phyloP scores from a whole-genome alignment of 2,113 vertebrate species.

The Hippolais icterina region DNA sequence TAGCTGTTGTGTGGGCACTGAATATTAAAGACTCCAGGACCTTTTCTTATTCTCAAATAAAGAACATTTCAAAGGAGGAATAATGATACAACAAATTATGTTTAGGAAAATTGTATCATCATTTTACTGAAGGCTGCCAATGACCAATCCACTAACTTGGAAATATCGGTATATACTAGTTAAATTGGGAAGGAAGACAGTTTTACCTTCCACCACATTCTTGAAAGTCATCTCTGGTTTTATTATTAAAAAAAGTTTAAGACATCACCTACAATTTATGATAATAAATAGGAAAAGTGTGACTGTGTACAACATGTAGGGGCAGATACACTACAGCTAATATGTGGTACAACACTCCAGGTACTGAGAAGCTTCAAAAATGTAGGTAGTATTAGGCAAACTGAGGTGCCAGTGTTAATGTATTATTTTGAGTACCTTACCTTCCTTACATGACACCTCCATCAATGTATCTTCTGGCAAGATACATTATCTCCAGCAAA shows the following conservation, averaged over 20 bases:
- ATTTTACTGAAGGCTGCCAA: constrained; percentile 10
- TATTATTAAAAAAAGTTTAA: neutral
- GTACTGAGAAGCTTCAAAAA: neutral
- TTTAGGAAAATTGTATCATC: neutral
- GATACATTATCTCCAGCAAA: neutral
- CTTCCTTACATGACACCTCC: neutral
- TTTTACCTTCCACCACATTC: neutral
- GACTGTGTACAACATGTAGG: neutral
- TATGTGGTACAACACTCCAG: neutral
- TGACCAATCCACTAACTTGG: neutral
- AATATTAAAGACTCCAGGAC: neutral
- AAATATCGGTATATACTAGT: neutral
- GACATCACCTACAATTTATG: neutral
- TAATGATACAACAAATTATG: neutral
- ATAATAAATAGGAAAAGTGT: neutral
- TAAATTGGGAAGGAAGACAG: neutral
- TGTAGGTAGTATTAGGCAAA: neutral
- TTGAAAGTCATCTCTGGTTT: neutral
- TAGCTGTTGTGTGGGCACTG: neutral
- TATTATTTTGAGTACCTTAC: neutral
- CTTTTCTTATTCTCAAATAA: neutral
- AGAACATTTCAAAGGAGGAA: neutral
- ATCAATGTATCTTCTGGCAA: neutral
- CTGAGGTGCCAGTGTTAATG: neutral
- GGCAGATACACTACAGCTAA: neutral